Base-by-base conservation (phyloP, 2,113 vertebrate species). In the Brevimyrus niger region DNA sequence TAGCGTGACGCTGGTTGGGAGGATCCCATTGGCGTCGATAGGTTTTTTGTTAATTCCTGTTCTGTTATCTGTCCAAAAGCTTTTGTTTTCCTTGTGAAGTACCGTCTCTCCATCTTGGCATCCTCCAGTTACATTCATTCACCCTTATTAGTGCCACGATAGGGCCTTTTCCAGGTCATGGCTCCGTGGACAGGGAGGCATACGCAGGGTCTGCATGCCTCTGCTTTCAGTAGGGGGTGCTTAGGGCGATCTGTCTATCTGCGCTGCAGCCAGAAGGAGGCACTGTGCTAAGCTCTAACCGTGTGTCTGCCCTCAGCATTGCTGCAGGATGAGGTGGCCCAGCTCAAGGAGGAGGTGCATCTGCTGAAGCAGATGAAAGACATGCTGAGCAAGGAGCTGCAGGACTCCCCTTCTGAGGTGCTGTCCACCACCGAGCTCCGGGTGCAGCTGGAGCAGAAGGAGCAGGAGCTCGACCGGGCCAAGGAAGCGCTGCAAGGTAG, bases 351-450 rank as follows among this genome's bases (percentile, higher is more conserved):
- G 93, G 98, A 99, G 94, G 97, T 99, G 38, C 97, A 97, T 94
- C 96, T 98, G 94, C 96, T 99, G 93, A 95, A 97, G 86, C 98
- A 99, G 95, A 99, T 99, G 98, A 99, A 99, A 97, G 98, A 99
- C 93, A 97, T 98, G 98, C 92, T 99, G 94, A 96, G 97, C 0
- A 99, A 98, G 92, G 98, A 99, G 93, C 95, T 99, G 96, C 98
- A 99, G 94, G 98, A 99, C 94, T 97, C 96, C 88, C 97, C 97
- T 0, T 95, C 97, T 0, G 97, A 98, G 94, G 95, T 98, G 90
- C 97, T 99, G 89, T 98, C 98, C 0, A 97, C 97, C 94, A 98
- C 98, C 0, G 98, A 99, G 94, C 97, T 99, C 69, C 96, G 97
- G 87, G 97, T 99, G 92, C 98, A 99, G 95, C 96, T 99, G 94